Conservation (phyloP, 2,888 invertebrate species). For the Ellobium chinense region DNA sequence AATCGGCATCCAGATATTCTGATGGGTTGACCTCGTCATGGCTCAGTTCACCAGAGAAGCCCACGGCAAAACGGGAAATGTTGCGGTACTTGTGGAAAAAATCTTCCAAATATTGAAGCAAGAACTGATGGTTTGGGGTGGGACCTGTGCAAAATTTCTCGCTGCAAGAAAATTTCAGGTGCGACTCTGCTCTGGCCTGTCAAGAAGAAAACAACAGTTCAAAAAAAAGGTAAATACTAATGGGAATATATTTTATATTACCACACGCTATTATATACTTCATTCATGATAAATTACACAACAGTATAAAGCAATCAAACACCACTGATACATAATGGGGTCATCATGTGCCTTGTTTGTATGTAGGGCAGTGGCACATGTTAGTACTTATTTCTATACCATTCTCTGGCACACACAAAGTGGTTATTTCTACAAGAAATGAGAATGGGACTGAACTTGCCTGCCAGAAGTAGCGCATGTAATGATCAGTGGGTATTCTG, state of each 20-base stretch:
- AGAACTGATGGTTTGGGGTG: conserved; percentile 67
- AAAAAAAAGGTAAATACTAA: no score
- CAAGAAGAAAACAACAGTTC: not conserved
- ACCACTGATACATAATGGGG: no score
- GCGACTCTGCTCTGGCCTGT: conserved; percentile 49
- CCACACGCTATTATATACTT: no score
- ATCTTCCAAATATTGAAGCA: conserved; percentile 70
- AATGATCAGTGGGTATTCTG: conserved; percentile 74
- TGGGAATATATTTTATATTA: no score
- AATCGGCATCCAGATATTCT: conserved; percentile 70
- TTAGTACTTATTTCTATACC: no score
- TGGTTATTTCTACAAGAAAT: no score
- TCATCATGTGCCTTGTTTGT: no score
- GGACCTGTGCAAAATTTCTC: conserved; percentile 67
- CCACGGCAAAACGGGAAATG: conserved; percentile 72
- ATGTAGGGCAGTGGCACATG: no score
- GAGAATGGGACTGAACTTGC: no score
- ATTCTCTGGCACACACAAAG: no score
- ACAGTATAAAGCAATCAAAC: no score
- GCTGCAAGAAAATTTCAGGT: conserved; percentile 53
- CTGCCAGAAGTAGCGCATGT: conserved; percentile 77
- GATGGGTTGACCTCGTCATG: conserved; percentile 74
- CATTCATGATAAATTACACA: no score
- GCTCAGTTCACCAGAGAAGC: conserved; percentile 69
- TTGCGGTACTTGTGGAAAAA: conserved; percentile 68